Evolutionary conservation across 2,113 vertebrate genomes (phyloP), one percentile per base, ranked within the genome.

Genomic region (Peucedramus taeniatus): DNA sequence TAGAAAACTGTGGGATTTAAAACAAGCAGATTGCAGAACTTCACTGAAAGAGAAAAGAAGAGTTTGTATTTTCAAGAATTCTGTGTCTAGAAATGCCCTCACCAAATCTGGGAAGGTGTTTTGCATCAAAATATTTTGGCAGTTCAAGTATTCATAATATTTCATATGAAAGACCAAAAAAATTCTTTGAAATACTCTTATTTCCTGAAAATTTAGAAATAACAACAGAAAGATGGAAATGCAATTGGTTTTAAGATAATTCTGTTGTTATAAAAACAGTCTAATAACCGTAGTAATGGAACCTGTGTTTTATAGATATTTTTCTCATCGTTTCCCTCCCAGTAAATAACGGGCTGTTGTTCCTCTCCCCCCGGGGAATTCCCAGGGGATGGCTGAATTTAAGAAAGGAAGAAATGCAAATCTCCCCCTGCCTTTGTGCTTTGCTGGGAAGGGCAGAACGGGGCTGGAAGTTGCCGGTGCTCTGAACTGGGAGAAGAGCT

Each of bases 351-450:
- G 0, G 40, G 40, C 42, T 31, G 76, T 3, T 79, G 44, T 22
- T 71, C 56, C 57, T 65, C 26, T 81, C 35, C 2, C 63, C 59
- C 9, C 24, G 0, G 19, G 61, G 54, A 75, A 86, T 66, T 83
- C 76, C 80, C 86, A 26, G n/a, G 1, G 49, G 37, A 37, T 19
- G 49, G 22, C 28, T 61, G 87, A 50, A 45, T 91, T 94, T 91
- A 68, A 87, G 96, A 37, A 56, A 86, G 76, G 80, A n/a, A 49
- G 81, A 79, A 84, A 93, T 93, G 93, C 89, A 90, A 45, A 91
- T 96, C 21, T 69, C 33, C 51, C 51, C 20, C 18, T 3, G 60
- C 81, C 90, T 94, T 95, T 97, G 94, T 95, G 76, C 76, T 79
- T 21, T 21, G 53, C 83, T 89, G 51, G 9, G 56, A 14, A n/a